Conservation (phyloP, 2,888 invertebrate genomes). For the Hirtodrosophila alboralis region DNA sequence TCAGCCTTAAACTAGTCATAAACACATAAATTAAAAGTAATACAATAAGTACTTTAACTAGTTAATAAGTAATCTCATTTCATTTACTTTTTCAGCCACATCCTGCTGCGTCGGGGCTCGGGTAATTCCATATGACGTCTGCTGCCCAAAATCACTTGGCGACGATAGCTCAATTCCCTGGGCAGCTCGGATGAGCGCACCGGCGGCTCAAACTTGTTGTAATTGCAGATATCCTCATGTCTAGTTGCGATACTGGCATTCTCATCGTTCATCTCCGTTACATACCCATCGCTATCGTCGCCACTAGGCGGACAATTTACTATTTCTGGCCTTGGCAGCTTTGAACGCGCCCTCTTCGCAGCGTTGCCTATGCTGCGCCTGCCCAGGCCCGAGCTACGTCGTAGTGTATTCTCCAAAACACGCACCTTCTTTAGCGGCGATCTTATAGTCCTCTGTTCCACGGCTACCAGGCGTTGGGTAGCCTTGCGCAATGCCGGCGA, state of each 20-base stretch:
- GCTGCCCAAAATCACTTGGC: not conserved
- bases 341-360: constrained; percentile 65
- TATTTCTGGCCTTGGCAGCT: constrained; percentile 31
- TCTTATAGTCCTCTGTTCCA: constrained; percentile 43
- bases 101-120: constrained; percentile 38
- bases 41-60: constrained; percentile 1
- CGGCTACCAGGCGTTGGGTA: constrained; percentile 15
- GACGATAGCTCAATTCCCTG: not conserved
- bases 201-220: constrained; percentile 37
- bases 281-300: constrained; percentile 41
- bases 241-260: constrained; percentile 8
- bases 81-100: constrained; percentile 14
- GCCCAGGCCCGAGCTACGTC: constrained; percentile 69
- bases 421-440: constrained; percentile 70
- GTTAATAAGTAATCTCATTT: constrained; percentile 10
- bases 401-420: constrained; percentile 74
- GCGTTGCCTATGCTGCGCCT: constrained; percentile 60
- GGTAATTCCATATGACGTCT: constrained; percentile 9
- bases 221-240: constrained; percentile 25
- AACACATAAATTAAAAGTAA: not conserved
- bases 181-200: constrained; percentile 52
- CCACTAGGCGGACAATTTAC: not conserved
- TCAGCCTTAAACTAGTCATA: too few species aligned
- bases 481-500: constrained; percentile 41
- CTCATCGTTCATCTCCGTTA: constrained; percentile 50